Percentiles rank a stretch among this genome's conserved stretches.
phyloP scores from a whole-genome alignment of 2,113 vertebrate genomes.

The Maylandia zebra region DNA sequence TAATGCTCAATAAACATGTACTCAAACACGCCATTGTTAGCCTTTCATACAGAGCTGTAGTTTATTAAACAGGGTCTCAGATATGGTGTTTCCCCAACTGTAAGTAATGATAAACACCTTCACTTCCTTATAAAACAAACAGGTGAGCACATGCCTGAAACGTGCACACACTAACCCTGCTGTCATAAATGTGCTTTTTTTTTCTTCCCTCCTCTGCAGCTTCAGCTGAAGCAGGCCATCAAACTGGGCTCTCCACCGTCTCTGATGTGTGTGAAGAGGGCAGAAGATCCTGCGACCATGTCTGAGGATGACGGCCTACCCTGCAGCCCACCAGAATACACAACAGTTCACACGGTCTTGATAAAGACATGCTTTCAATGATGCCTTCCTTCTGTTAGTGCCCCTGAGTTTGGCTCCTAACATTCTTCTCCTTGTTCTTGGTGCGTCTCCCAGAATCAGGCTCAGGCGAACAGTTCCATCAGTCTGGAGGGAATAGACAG shows the following conservation, averaged over 20 bases:
- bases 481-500: constrained; percentile 79
- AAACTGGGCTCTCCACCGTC: constrained; percentile 72
- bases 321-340: constrained; percentile 74
- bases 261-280: constrained; percentile 63
- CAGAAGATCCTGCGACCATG: constrained; percentile 68
- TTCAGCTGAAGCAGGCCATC: constrained; percentile 73
- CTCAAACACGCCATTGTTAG: neutral
- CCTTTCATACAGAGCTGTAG: neutral
- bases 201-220: constrained; percentile 9
- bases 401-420: neutral
- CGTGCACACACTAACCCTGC: neutral
- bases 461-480: constrained; percentile 71
- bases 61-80: neutral
- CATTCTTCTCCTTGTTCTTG: neutral
- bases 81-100: neutral
- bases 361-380: neutral
- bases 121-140: neutral
- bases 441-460: constrained; percentile 39
- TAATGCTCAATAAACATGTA: neutral
- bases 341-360: constrained; percentile 48
- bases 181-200: neutral
- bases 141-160: neutral
- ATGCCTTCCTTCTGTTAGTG: neutral
- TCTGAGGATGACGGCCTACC: constrained; percentile 76
- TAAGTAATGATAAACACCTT: neutral